Percentiles rank a stretch among this genome's conserved stretches.
Evolutionary conservation across 1,140 invertebrate species (phyloP).

Genomic region (Hyposmocoma kahamanoa): DNA sequence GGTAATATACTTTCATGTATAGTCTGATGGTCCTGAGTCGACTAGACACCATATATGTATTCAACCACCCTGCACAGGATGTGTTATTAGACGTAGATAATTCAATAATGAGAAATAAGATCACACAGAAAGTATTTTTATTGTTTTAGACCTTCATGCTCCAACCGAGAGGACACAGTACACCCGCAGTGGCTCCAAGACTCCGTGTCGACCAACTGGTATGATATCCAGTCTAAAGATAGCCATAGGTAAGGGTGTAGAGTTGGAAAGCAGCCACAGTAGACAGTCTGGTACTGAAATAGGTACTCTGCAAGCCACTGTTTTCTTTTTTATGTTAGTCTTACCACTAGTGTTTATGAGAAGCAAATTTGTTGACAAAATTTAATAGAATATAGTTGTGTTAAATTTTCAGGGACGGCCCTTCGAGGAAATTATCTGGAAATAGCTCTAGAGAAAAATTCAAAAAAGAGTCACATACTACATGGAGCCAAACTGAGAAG

Average conservation of each 20-base stretch:
- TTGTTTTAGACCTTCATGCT: constrained; percentile 53
- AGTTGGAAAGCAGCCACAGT: too few species aligned
- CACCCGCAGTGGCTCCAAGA: constrained; percentile 81
- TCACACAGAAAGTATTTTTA: too few species aligned
- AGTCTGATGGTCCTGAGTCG: too few species aligned
- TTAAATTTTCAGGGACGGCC: constrained; percentile 33
- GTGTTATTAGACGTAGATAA: too few species aligned
- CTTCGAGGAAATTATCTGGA: constrained; percentile 40
- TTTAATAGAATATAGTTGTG: constrained; percentile 5
- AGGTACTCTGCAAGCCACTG: not conserved
- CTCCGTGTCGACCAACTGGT: constrained; percentile 68
- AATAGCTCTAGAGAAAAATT: constrained; percentile 26
- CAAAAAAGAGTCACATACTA: constrained; percentile 22
- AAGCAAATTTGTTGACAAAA: not conserved
- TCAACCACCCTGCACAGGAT: too few species aligned
- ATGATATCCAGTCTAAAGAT: constrained; percentile 50
- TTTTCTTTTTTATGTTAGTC: not conserved
- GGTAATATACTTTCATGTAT: too few species aligned
- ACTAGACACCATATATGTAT: too few species aligned
- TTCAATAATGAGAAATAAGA: too few species aligned
- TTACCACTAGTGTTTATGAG: not conserved
- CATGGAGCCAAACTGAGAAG: constrained; percentile 76
- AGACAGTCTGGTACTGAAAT: not conserved
- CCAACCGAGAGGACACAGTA: constrained; percentile 76
- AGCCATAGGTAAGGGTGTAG: constrained; percentile 32